These are phyloP conservation scores for Rhingia rostrata DNA, from an alignment of 2,888 invertebrate genomes.

Conservation along the genomic window DNA sequence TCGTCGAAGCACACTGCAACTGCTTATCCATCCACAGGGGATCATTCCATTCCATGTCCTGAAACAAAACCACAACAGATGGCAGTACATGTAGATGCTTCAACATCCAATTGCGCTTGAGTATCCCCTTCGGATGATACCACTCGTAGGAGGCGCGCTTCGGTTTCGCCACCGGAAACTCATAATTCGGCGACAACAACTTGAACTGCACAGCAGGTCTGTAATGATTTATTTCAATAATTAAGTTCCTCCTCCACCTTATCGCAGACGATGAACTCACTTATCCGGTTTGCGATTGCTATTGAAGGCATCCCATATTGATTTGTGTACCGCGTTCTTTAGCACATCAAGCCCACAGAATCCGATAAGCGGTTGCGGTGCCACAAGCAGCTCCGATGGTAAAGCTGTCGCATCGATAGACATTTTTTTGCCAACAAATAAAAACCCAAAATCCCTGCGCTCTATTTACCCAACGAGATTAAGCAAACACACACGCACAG, in stretches of 20 bases:
- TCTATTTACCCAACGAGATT: conserved; percentile 64
- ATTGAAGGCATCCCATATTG: conserved; percentile 96
- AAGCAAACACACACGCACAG: conserved; percentile 46
- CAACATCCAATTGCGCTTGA: conserved; percentile 97
- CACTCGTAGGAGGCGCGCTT: conserved; percentile 96
- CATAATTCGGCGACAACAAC: conserved; percentile 90
- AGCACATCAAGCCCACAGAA: conserved; percentile 93
- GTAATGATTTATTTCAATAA: conserved; percentile 22
- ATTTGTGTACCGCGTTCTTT: conserved; percentile 93
- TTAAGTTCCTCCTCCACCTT: not conserved
- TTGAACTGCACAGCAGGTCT: conserved; percentile 93
- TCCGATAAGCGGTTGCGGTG: conserved; percentile 93
- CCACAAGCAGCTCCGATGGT: conserved; percentile 92
- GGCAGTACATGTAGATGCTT: conserved; percentile 96
- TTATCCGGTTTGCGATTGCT: conserved; percentile 90
- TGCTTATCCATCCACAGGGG: conserved; percentile 96
- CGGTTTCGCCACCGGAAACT: conserved; percentile 93
- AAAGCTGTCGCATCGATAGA: conserved; percentile 87
- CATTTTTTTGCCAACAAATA: conserved; percentile 80
- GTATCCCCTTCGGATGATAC: conserved; percentile 96
- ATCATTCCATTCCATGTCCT: conserved; percentile 99
- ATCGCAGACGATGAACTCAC: conserved; percentile 71
- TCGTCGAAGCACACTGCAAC: conserved; percentile 94
- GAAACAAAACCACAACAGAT: conserved; percentile 96
- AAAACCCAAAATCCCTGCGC: conserved; percentile 19